These are phyloP conservation scores for Rhinoptilus africanus DNA, from an alignment of 2,113 vertebrate species.

Conservation along the genomic window DNA sequence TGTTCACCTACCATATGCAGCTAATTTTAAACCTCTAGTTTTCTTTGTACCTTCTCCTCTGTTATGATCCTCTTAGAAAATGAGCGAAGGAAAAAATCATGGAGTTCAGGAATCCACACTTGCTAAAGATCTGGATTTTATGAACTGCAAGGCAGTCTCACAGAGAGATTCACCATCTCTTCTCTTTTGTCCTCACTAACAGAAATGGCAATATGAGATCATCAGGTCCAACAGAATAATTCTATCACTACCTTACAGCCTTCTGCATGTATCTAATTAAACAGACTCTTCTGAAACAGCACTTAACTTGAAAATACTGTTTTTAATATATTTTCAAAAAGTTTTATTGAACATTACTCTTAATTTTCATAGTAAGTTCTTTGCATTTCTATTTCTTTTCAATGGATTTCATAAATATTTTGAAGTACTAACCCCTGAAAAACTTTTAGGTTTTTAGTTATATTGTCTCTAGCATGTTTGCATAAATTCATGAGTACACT, in stretches of 20 bases:
- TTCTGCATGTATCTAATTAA: background rate
- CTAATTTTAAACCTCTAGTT: background rate
- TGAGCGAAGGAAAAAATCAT: background rate
- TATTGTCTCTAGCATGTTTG: background rate
- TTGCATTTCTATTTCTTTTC: background rate
- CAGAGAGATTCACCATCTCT: background rate
- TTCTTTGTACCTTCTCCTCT: background rate
- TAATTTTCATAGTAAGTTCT: background rate
- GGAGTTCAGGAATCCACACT: background rate
- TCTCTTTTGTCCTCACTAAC: background rate
- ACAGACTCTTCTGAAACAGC: background rate
- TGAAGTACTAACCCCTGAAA: background rate
- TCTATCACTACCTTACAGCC: background rate
- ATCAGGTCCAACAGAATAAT: background rate
- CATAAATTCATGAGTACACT: background rate
- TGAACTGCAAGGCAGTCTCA: background rate
- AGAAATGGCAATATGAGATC: background rate
- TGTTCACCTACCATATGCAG: background rate
- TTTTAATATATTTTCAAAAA: background rate
- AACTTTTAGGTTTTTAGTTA: background rate
- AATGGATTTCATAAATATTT: background rate
- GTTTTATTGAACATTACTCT: background rate
- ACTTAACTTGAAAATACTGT: background rate
- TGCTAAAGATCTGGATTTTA: background rate
- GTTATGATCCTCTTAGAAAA: background rate